Percentiles rank a stretch among this genome's conserved stretches.
phyloP scores from a whole-genome alignment of 2,888 invertebrate genomes.

The Mythimna impura region DNA sequence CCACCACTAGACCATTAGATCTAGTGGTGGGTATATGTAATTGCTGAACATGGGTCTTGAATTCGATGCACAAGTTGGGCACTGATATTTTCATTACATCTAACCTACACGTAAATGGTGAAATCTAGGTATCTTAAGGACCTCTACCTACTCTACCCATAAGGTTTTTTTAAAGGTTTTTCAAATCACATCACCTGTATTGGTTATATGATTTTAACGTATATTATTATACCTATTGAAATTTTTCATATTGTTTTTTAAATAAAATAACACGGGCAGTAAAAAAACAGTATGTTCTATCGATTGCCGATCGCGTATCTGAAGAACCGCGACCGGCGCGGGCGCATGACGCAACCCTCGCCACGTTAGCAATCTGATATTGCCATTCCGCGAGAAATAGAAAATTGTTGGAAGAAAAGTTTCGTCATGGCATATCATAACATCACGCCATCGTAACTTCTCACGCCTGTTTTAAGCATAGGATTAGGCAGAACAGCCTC shows the following conservation, averaged over 20 bases:
- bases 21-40: background rate
- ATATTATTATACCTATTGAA: too few species aligned
- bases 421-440: conserved; percentile 55
- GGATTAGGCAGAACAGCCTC: background rate
- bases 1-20: too few species aligned
- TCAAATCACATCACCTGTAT: too few species aligned
- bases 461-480: background rate
- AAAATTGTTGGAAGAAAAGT: conserved; percentile 69
- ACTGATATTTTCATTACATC: background rate
- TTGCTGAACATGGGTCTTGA: background rate
- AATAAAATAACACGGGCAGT: background rate
- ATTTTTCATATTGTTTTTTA: background rate
- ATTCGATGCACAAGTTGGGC: background rate
- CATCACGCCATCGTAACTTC: background rate
- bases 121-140: background rate
- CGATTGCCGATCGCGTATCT: conserved; percentile 39
- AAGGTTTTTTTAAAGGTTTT: too few species aligned
- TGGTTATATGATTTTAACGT: background rate
- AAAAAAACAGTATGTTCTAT: conserved; percentile 26
- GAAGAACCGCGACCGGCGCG: conserved; percentile 65
- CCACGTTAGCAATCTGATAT: conserved; percentile 68
- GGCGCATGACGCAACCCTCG: conserved; percentile 66
- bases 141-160: background rate
- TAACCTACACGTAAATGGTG: background rate
- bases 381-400: conserved; percentile 65